A percentile compares a stretch with the other conserved stretches of the same genome.
Evolutionary conservation across 1,140 invertebrate genomes (phyloP).

Genomic region (Nephila pilipes): DNA sequence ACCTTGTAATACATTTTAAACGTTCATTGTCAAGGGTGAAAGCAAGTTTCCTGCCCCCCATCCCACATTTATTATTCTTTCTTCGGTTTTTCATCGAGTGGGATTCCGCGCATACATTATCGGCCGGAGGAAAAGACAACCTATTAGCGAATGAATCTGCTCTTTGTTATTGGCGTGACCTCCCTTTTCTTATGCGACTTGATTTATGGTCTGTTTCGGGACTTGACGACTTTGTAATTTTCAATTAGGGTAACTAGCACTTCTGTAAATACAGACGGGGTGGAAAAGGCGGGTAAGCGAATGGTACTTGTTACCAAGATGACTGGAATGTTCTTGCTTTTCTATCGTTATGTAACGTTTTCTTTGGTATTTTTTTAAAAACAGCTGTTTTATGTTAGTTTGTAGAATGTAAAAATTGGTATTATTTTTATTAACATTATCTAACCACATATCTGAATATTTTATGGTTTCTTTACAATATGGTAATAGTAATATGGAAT

Average conservation of each 20-base stretch:
- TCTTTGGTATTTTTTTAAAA: no score
- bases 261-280: background rate
- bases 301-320: no score
- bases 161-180: background rate
- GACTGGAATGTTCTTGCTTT: no score
- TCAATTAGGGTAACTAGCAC: background rate
- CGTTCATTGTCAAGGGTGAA: background rate
- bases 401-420: no score
- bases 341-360: no score
- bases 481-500: no score
- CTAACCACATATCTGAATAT: no score
- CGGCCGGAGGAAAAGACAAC: background rate
- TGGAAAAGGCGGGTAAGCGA: background rate
- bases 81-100: background rate
- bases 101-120: background rate
- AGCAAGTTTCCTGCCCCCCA: background rate
- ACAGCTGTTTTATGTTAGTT: no score
- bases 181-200: background rate
- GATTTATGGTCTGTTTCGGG: background rate
- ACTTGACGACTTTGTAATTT: background rate
- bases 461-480: no score
- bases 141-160: background rate
- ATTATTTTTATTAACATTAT: no score
- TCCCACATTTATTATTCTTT: background rate
- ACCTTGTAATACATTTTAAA: conserved; percentile 1